phyloP scores from a whole-genome alignment of 1,140 invertebrate species.

The Pogonognathellus flavescens region DNA sequence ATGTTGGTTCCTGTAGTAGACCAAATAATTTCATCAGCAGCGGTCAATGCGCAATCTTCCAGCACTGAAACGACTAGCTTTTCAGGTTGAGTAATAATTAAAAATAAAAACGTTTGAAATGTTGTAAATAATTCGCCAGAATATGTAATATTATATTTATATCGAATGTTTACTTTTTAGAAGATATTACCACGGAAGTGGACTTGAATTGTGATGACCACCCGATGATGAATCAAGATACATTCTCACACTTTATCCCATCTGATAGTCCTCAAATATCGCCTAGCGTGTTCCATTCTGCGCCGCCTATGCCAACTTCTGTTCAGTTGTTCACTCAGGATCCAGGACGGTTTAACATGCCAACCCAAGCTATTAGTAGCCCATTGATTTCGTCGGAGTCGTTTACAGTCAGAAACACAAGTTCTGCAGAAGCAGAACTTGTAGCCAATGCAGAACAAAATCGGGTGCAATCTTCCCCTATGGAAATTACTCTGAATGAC shows the following conservation, averaged over 20 bases:
- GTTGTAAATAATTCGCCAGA: too few relatives aligned
- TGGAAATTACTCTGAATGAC: not conserved
- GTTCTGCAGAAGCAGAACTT: not conserved
- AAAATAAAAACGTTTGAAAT: not conserved
- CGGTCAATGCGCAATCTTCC: constrained; percentile 1
- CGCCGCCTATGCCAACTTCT: not conserved
- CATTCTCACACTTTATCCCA: not conserved
- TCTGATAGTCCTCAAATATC: not conserved
- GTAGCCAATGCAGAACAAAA: not conserved
- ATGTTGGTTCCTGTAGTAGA: constrained; percentile 31
- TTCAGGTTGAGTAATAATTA: not conserved
- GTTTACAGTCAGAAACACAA: not conserved
- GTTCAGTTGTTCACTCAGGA: not conserved
- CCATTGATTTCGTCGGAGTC: not conserved
- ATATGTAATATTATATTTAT: too few relatives aligned
- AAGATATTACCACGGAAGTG: constrained; percentile 56
- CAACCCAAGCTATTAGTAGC: not conserved
- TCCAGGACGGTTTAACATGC: not conserved
- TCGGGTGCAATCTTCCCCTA: not conserved
- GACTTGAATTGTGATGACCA: constrained; percentile 58
- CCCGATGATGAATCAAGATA: not conserved
- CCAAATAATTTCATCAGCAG: not conserved
- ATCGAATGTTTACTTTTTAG: not conserved
- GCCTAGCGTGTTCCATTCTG: not conserved
- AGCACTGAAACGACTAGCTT: not conserved